Evolutionary conservation across 2,113 vertebrate species (phyloP).

Genomic region (Corythornis madagascariensis): DNA sequence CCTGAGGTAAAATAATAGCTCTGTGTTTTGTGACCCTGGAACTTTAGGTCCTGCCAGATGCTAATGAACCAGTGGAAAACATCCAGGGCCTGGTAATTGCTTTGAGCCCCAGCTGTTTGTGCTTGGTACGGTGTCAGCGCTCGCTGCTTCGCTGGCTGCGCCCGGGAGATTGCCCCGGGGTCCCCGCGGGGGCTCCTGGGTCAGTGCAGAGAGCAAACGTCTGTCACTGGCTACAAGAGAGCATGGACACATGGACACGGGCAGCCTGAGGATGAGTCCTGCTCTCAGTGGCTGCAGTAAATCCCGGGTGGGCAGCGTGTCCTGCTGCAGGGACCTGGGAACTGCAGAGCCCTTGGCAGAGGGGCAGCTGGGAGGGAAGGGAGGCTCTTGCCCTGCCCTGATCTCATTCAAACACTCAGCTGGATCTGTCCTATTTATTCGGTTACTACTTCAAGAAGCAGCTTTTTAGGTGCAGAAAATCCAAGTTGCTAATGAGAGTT

Average conservation of each 20-base stretch:
- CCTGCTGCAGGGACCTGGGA: background rate
- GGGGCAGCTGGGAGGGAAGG: rapidly evolving
- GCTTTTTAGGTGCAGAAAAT: background rate
- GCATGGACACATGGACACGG: rapidly evolving
- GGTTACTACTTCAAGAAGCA: background rate
- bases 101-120: slow-evolving; percentile 37
- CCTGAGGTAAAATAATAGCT: slow-evolving; percentile 30
- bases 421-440: background rate
- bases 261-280: background rate
- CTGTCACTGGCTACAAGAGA: background rate
- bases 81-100: slow-evolving; percentile 41
- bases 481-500: background rate
- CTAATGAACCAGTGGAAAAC: slow-evolving; percentile 47
- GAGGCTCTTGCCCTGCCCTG: background rate
- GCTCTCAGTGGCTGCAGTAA: background rate
- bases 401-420: background rate
- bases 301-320: rapidly evolving
- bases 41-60: slow-evolving; percentile 52
- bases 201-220: rapidly evolving
- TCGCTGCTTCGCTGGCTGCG: background rate
- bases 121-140: slow-evolving; percentile 3
- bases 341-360: background rate
- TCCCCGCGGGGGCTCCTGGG: background rate
- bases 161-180: background rate
- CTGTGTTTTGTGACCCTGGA: slow-evolving; percentile 48